These are phyloP conservation scores for Carabus problematicus DNA, from an alignment of 2,888 invertebrate species.

Conservation along the genomic window DNA sequence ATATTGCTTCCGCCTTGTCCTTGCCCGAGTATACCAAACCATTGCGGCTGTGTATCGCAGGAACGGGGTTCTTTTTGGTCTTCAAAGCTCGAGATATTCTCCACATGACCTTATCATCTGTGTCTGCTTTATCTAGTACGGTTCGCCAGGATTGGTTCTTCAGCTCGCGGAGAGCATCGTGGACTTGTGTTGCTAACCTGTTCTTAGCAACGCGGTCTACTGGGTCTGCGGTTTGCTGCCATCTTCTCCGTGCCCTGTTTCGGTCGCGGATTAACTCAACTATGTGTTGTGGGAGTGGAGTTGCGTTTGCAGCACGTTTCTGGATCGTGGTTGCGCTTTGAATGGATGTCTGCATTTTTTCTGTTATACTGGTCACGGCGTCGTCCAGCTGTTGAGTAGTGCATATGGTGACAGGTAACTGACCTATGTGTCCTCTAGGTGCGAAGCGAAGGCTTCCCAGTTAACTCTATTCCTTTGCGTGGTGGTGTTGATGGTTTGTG, in stretches of 20 bases:
- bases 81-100: too few species aligned
- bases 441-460: neutral
- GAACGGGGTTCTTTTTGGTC: too few species aligned
- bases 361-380: neutral
- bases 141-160: too few species aligned
- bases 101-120: too few species aligned
- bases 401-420: neutral
- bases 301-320: too few species aligned
- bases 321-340: neutral
- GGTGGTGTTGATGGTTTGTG: too few species aligned
- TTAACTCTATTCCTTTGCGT: too few species aligned
- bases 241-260: neutral
- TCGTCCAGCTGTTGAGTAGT: neutral
- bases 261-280: neutral
- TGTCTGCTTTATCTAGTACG: too few species aligned
- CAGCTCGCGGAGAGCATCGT: too few species aligned
- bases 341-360: neutral
- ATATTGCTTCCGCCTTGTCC: slow-evolving; percentile 3
- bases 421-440: neutral
- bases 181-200: too few species aligned
- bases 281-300: too few species aligned
- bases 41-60: neutral
- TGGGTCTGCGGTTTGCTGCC: neutral
- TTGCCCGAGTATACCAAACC: neutral
- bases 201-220: too few species aligned